Evolutionary conservation across 2,797 vertebrate genomes (phyloP).

Genomic region (Synaphobranchus kaupii): DNA sequence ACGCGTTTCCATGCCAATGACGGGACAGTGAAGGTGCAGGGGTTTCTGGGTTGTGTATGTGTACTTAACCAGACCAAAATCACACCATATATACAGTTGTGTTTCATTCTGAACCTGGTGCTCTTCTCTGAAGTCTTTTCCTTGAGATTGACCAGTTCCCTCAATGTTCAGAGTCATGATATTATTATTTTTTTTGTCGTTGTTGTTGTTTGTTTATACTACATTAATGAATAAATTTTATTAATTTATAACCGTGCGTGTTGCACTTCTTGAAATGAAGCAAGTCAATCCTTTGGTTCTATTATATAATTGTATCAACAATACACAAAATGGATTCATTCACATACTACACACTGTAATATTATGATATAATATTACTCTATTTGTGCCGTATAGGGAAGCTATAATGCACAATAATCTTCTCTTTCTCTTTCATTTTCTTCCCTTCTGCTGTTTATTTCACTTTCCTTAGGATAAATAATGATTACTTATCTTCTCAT

Average conservation of each 20-base stretch:
- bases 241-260: slow-evolving; percentile 65
- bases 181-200: slow-evolving; percentile 60
- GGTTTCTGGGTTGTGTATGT: slow-evolving; percentile 58
- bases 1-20: slow-evolving; percentile 28
- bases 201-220: slow-evolving; percentile 77
- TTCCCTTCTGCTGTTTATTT: not conserved
- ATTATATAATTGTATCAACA: not conserved
- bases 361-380: not conserved
- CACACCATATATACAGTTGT: slow-evolving; percentile 47
- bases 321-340: not conserved
- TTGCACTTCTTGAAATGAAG: slow-evolving; percentile 8
- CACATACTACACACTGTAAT: not conserved
- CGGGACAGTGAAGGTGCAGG: slow-evolving; percentile 49
- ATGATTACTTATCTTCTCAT: not conserved
- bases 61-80: slow-evolving; percentile 54
- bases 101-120: slow-evolving; percentile 62
- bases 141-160: slow-evolving; percentile 57
- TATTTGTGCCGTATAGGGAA: not conserved
- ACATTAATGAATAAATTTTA: slow-evolving; percentile 77
- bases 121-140: slow-evolving; percentile 44
- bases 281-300: not conserved
- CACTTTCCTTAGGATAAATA: not conserved
- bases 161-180: slow-evolving; percentile 39
- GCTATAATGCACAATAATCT: not conserved
- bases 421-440: not conserved